Evolutionary conservation across 2,113 vertebrate genomes (phyloP), one percentile per base, ranked within the genome.

Genomic region (Macquaria australasica): DNA sequence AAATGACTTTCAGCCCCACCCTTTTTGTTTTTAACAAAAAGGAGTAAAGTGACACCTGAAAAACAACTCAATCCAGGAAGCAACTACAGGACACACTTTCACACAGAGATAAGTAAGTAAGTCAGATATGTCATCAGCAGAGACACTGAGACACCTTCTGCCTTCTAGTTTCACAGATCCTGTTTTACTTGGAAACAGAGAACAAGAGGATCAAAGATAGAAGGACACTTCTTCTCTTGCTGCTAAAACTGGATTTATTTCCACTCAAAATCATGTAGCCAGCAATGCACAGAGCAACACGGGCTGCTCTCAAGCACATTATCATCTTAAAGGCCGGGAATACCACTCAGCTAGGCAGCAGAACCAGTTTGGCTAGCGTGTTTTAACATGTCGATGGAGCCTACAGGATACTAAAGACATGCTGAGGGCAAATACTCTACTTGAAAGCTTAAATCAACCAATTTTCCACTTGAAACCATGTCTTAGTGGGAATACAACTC

Each of bases 321-420:
- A 84, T 83, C 83, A 84, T 81, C 15, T 70, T 16, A 88, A 88
- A 89, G 73, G 48, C 31, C 0, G 31, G 51, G 72, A 92, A 90
- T 82, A 87, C 75, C 77, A 21, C 59, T 63, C 21, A 68, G 7
- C 3, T 0, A 83, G 55, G 91, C 77, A 60, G 93, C 55, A 81
- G 75, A 95, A 95, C 95, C 91, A 78, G 95, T 96, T 94, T 89
- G 84, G 56, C 71, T 11, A n/a, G 86, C 95, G 6, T 78, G 95
- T 94, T 69, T 73, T 21, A 86, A 93, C 93, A 85, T 74, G 93
- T 84, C 16, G 34, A 15, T 6, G n/a, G 60, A 59, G 66, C 66
- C 74, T 20, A 71, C 55, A 86, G 79, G 85, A 84, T 75, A 87
- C 66, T 69, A 1, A 69, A 84, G 34, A 85, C 78, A 86, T n/a